Conservation (phyloP, 2,113 vertebrate genomes). For the Oreocharis arfaki region DNA sequence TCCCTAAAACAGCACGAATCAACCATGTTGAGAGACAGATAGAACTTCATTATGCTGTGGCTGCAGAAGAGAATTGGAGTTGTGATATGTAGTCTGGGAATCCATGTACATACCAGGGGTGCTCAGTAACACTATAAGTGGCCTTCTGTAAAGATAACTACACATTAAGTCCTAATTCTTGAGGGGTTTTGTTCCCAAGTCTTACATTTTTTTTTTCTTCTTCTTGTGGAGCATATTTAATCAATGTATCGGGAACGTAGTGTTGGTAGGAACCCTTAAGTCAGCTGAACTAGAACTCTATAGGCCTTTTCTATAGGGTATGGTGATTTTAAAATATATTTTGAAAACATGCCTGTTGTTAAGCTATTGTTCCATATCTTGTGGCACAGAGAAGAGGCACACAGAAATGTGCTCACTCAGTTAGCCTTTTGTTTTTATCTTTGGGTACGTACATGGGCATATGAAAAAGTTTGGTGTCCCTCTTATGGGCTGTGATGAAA, state of each 20-base stretch:
- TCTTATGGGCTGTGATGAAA: neutral
- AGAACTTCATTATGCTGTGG: neutral
- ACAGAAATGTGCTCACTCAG: neutral
- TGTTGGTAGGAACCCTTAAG: neutral
- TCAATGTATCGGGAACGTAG: neutral
- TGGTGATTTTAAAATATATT: neutral
- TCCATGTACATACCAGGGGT: rapidly evolving
- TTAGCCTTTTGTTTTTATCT: neutral
- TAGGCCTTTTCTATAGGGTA: neutral
- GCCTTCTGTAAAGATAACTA: neutral
- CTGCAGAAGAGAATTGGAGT: neutral
- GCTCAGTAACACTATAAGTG: neutral
- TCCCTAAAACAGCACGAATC: neutral
- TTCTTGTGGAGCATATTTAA: neutral
- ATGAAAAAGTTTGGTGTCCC: neutral
- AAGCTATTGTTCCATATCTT: neutral
- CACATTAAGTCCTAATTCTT: neutral
- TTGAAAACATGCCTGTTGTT: neutral
- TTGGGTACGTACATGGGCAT: rapidly evolving
- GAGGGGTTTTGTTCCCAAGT: neutral
- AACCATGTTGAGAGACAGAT: neutral
- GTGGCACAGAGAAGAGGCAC: neutral
- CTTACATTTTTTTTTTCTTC: neutral
- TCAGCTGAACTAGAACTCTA: neutral
- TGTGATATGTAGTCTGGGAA: neutral